These are phyloP conservation scores for Hydrozoanthus tunicans DNA, from an alignment of 64 coral and sea anemone species.

Conservation along the genomic window DNA sequence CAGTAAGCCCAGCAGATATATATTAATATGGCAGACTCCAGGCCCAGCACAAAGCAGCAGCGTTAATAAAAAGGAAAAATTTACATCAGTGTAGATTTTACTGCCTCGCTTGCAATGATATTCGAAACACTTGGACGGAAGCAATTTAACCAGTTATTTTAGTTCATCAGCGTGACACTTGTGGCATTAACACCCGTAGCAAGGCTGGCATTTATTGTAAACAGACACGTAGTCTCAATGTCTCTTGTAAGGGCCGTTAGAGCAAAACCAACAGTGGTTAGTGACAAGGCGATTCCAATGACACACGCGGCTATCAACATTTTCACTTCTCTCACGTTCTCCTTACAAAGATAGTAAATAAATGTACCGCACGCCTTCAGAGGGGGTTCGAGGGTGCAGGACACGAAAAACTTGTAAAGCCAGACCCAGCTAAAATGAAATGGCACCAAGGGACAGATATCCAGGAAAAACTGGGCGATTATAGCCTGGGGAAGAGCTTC, in stretches of 20 bases:
- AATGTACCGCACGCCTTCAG: background rate
- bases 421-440: constrained; percentile 7
- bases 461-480: background rate
- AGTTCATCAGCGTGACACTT: background rate
- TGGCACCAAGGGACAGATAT: background rate
- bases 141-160: background rate
- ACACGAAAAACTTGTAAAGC: constrained; percentile 7
- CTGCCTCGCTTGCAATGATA: too few species aligned
- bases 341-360: background rate
- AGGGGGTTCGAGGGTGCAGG: background rate
- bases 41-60: too few species aligned
- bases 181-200: background rate
- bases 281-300: background rate
- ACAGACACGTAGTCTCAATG: constrained; percentile 16
- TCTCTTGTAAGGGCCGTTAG: constrained; percentile 5
- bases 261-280: background rate
- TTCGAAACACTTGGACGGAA: too few species aligned
- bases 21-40: too few species aligned
- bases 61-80: too few species aligned
- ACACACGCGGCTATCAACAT: background rate
- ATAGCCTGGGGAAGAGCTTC: constrained; percentile 11
- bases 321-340: background rate
- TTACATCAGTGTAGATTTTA: too few species aligned
- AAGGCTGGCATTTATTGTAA: background rate
- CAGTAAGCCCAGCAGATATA: too few species aligned